Percentiles rank a stretch among this genome's conserved stretches.
Conservation (phyloP, 1,140 invertebrate species). For the Ostrea edulis region DNA sequence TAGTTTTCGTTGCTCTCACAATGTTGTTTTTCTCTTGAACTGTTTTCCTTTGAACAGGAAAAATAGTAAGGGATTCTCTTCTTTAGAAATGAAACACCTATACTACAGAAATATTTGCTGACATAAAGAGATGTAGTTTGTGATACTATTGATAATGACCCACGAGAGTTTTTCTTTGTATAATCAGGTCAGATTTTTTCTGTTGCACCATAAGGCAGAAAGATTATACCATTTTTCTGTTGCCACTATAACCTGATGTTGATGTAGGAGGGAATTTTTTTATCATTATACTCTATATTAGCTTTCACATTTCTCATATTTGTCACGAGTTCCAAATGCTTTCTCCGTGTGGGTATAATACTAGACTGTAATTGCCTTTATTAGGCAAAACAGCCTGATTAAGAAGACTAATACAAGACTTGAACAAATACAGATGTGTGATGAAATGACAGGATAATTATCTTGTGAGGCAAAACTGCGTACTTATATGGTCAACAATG, state of each 20-base stretch:
- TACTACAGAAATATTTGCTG: conserved; percentile 19
- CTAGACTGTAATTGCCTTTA: conserved; percentile 29
- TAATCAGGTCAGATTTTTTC: conserved; percentile 11
- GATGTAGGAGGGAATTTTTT: background rate
- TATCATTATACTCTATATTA: conserved; percentile 9
- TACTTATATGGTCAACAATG: conserved; percentile 34
- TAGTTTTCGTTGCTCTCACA: conserved; percentile 1
- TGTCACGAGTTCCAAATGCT: background rate
- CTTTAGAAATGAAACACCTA: background rate
- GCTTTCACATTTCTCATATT: conserved; percentile 10
- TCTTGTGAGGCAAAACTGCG: conserved; percentile 27
- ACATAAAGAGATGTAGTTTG: background rate
- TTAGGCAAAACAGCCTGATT: conserved; percentile 34
- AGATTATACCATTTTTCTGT: background rate
- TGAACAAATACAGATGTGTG: conserved; percentile 37
- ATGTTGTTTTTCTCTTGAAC: background rate
- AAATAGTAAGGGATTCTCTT: background rate
- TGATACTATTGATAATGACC: background rate
- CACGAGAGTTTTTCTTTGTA: conserved; percentile 2
- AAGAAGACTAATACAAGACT: conserved; percentile 35
- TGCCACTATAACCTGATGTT: background rate
- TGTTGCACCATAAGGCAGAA: background rate
- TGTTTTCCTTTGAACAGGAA: conserved; percentile 28
- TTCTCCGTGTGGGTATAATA: conserved; percentile 15
- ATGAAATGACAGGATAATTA: conserved; percentile 39